Base-by-base conservation (phyloP, 2,888 invertebrate genomes). In the Zygaena filipendulae region DNA sequence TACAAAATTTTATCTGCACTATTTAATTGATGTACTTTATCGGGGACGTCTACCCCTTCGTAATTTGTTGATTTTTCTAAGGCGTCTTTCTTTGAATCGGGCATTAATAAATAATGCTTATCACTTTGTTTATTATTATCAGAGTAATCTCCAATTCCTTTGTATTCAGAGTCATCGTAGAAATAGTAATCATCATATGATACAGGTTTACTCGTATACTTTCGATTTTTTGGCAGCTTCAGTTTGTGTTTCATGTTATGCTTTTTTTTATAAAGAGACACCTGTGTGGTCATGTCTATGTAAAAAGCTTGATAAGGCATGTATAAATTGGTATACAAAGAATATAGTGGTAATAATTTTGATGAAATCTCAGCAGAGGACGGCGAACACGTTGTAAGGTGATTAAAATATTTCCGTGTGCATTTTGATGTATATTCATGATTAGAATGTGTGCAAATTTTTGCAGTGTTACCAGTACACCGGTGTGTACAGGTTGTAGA, bases 251-350 rank as follows among this genome's bases (percentile, higher is more conserved):
- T 53, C n/a, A 6, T 16, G 4, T 7, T 4, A 6, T 4, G 16
- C 16, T 16, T 16, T 16, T 4, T 6, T 6, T 16, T 16, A 16
- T 16, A 16, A 16, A 6, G 4, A 16, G 4, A 38, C 10, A 34
- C 23, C 11, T 43, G 38, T 3, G 45, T 43, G 9, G 47, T 32
- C 8, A 43, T 23, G 16, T 38, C 51, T 10, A 52, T 27, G 27
- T 52, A 50, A 37, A 49, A 56, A 9, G 52, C 38, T 35, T 57
- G 52, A 30, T 59, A 56, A 3, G 57, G 50, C 8, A 50, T 23
- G 30, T 56, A 56, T 12, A 50, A 39, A 3, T 39, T 30, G 1
- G 58, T 49, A 35, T 47, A 49, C 11, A 36, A 27, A 13, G 48
- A 29, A 25, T 43, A 28, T 13, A 39, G 29, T 14, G 32, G 11